Evolutionary conservation across 2,888 invertebrate species (phyloP).

Genomic region (Diaprepes abbreviatus): DNA sequence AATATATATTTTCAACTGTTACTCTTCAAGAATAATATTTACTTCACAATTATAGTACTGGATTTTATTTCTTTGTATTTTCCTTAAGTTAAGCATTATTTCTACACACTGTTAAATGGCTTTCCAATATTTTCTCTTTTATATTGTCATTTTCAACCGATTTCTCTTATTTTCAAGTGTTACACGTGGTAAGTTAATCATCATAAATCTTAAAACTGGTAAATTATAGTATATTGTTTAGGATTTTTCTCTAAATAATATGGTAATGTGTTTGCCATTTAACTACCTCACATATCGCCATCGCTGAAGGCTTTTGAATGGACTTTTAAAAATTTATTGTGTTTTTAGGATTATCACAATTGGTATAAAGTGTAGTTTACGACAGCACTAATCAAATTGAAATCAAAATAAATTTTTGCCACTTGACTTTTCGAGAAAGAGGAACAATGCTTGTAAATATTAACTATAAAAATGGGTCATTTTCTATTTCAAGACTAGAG

Average conservation of each 20-base stretch:
- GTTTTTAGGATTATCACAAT: too few relatives aligned
- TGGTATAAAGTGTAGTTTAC: too few relatives aligned
- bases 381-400: too few relatives aligned
- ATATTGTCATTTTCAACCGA: conserved; percentile 23
- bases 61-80: neutral
- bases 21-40: too few relatives aligned
- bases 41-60: too few relatives aligned
- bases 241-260: conserved; percentile 9
- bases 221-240: conserved; percentile 45
- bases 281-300: conserved; percentile 24
- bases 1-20: too few relatives aligned
- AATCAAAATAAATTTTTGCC: too few relatives aligned
- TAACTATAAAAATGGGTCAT: too few relatives aligned
- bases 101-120: neutral
- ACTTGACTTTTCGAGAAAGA: too few relatives aligned
- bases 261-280: conserved; percentile 18
- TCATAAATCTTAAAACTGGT: conserved; percentile 42
- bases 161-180: conserved; percentile 21
- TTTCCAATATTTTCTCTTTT: conserved; percentile 9
- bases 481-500: too few relatives aligned
- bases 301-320: neutral
- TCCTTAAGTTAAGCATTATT: neutral
- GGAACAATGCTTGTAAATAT: too few relatives aligned
- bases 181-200: conserved; percentile 35
- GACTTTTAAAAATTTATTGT: conserved; percentile 24